phyloP scores from a whole-genome alignment of 2,888 invertebrate species.

The Gryllus longicercus region DNA sequence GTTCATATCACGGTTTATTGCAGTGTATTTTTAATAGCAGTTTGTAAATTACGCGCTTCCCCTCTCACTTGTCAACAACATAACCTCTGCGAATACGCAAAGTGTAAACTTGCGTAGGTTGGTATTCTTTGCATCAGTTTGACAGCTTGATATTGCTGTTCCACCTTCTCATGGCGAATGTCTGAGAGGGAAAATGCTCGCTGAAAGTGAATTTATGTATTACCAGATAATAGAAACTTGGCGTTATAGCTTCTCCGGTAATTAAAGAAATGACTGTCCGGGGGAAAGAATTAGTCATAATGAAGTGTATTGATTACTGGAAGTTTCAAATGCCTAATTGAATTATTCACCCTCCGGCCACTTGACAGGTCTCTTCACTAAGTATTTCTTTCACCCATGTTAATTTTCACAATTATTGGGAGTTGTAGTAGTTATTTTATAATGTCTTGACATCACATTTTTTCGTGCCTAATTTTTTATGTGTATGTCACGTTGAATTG shows the following conservation, averaged over 20 bases:
- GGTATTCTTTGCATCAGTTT: not conserved
- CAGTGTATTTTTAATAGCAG: too few species aligned
- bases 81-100: too few species aligned
- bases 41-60: too few species aligned
- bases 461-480: too few species aligned
- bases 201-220: not conserved
- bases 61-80: too few species aligned
- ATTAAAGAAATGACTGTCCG: not conserved
- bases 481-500: not conserved
- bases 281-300: not conserved
- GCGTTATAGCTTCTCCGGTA: not conserved
- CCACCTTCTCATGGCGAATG: conserved; percentile 9
- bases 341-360: not conserved
- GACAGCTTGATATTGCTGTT: conserved; percentile 2
- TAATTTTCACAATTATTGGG: not conserved
- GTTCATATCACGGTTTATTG: too few species aligned
- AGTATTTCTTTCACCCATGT: not conserved
- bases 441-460: not conserved
- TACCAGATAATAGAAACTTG: not conserved
- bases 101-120: too few species aligned
- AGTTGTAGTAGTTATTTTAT: not conserved
- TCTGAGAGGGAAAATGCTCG: not conserved
- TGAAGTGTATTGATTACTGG: not conserved
- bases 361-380: not conserved
- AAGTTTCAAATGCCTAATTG: not conserved